Percentiles rank a stretch among this genome's conserved stretches.
These are phyloP conservation scores for Apostichopus japonicus DNA, from an alignment of 35 echinoderm and acorn worm species.

Conservation along the genomic window DNA sequence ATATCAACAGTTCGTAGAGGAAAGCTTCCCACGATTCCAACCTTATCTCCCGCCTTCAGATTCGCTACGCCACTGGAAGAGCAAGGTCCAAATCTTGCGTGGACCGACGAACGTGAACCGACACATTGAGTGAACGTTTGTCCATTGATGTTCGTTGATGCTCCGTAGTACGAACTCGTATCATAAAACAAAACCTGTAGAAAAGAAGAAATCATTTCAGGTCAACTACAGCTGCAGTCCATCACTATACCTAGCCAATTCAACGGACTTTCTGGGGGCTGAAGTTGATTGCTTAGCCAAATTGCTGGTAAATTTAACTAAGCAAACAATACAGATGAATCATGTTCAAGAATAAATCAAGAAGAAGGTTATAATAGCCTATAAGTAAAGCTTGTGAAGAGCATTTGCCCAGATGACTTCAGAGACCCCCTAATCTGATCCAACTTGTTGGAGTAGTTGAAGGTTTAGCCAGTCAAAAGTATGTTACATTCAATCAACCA, in stretches of 20 bases:
- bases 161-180: slow-evolving; percentile 76
- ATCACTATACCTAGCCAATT: too few species aligned
- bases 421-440: too few species aligned
- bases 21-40: slow-evolving; percentile 78
- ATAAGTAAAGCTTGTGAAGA: too few species aligned
- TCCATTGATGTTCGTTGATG: slow-evolving; percentile 87
- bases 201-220: not conserved
- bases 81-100: slow-evolving; percentile 82
- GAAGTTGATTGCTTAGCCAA: too few species aligned
- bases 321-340: too few species aligned
- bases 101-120: slow-evolving; percentile 63
- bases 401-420: too few species aligned
- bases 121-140: slow-evolving; percentile 67
- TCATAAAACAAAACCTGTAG: slow-evolving; percentile 90
- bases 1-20: slow-evolving; percentile 75
- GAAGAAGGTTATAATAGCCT: too few species aligned
- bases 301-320: too few species aligned
- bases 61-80: slow-evolving; percentile 64
- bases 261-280: too few species aligned
- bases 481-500: not conserved
- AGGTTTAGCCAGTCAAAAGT: too few species aligned
- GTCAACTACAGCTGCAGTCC: not conserved
- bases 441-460: too few species aligned
- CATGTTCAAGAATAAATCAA: not conserved
- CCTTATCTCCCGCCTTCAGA: slow-evolving; percentile 68